phyloP scores from a whole-genome alignment of 2,113 vertebrate species.

The Petrocephalus microphthalmus region DNA sequence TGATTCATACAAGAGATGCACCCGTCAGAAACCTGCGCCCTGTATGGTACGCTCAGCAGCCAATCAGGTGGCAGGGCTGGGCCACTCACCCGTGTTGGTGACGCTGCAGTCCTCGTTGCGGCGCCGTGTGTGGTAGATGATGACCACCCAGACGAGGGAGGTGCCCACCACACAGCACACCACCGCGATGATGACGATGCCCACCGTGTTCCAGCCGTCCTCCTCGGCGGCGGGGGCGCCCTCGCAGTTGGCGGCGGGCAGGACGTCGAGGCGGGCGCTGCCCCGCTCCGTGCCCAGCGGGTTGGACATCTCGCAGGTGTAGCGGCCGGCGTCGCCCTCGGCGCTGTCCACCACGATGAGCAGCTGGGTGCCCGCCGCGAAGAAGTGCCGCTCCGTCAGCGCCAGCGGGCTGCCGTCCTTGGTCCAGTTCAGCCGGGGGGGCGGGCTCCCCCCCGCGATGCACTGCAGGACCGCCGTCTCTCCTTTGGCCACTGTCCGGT shows the following conservation, averaged over 20 bases:
- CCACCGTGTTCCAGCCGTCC: slow-evolving; percentile 90
- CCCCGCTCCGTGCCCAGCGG: slow-evolving; percentile 85
- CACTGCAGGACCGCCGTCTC: slow-evolving; percentile 92
- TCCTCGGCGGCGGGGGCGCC: slow-evolving; percentile 71
- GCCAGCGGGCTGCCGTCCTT: slow-evolving; percentile 85
- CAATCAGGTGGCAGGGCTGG: background rate
- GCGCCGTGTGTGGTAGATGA: slow-evolving; percentile 94
- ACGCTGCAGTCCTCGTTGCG: slow-evolving; percentile 90
- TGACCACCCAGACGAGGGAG: slow-evolving; percentile 95
- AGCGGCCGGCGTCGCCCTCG: slow-evolving; percentile 79
- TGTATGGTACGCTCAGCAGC: background rate
- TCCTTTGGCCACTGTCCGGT: slow-evolving; percentile 82
- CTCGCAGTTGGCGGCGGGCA: slow-evolving; percentile 87
- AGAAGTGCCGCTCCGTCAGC: slow-evolving; percentile 89
- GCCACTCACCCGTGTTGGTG: slow-evolving; percentile 84
- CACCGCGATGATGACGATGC: slow-evolving; percentile 93
- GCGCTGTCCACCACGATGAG: slow-evolving; percentile 89
- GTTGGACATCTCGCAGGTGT: slow-evolving; percentile 97
- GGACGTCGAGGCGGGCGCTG: slow-evolving; percentile 73
- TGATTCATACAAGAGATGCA: background rate
- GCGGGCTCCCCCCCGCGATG: slow-evolving; percentile 87
- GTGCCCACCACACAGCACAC: slow-evolving; percentile 98
- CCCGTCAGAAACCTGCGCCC: background rate
- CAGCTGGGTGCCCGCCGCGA: slow-evolving; percentile 89
- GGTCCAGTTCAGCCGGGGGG: slow-evolving; percentile 88